Percentiles rank a stretch among this genome's conserved stretches.
These are phyloP conservation scores for Galleria mellonella DNA, from an alignment of 1,140 invertebrate genomes.

Conservation along the genomic window DNA sequence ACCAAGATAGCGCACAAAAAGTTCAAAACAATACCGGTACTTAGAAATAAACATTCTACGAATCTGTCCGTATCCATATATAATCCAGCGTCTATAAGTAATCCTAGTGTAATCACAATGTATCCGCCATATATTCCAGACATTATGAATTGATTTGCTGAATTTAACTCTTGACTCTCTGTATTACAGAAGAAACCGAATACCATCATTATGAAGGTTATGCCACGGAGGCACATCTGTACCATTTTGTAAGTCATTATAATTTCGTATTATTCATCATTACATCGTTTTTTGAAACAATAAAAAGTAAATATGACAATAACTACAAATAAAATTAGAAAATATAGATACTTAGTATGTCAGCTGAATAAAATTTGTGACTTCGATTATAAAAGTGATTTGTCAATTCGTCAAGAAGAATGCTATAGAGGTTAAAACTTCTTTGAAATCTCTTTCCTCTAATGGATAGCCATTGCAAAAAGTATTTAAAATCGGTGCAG, in stretches of 20 bases:
- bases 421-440: too few relatives aligned
- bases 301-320: too few relatives aligned
- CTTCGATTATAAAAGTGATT: too few relatives aligned
- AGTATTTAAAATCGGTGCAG: too few relatives aligned
- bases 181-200: constrained; percentile 33
- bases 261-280: neutral
- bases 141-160: constrained; percentile 29
- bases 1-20: constrained; percentile 20
- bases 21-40: constrained; percentile 23
- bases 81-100: constrained; percentile 36
- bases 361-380: too few relatives aligned
- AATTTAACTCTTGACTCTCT: constrained; percentile 24
- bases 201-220: constrained; percentile 24
- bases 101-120: constrained; percentile 27
- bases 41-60: constrained; percentile 26
- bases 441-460: too few relatives aligned
- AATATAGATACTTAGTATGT: too few relatives aligned
- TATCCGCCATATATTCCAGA: constrained; percentile 41
- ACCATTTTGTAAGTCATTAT: constrained; percentile 19
- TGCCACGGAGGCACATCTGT: constrained; percentile 36
- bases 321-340: too few relatives aligned
- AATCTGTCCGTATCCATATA: constrained; percentile 23
- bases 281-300: too few relatives aligned
- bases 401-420: too few relatives aligned
- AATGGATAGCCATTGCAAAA: too few relatives aligned